These are phyloP conservation scores for Ophiothrix spiculata DNA, from an alignment of 35 echinoderm and acorn worm genomes.

Conservation along the genomic window DNA sequence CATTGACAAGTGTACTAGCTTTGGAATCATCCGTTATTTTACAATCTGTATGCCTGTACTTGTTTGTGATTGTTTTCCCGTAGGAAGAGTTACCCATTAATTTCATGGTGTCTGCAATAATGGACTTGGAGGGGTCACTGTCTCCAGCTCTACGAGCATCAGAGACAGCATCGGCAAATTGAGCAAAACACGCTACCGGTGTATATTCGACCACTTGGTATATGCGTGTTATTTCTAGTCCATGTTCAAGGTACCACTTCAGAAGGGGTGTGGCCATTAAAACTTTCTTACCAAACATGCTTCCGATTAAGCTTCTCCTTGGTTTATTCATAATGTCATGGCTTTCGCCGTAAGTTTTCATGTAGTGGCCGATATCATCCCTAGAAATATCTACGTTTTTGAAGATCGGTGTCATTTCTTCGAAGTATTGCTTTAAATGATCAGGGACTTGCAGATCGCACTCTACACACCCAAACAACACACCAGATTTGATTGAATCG, in stretches of 20 bases:
- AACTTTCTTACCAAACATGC: conserved; percentile 30
- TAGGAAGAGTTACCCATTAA: conserved; percentile 49
- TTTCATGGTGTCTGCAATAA: conserved; percentile 50
- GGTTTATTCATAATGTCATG: conserved; percentile 23
- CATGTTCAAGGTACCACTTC: conserved; percentile 38
- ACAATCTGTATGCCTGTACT: conserved; percentile 38
- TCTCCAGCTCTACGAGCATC: conserved; percentile 5
- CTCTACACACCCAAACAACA: conserved; percentile 34
- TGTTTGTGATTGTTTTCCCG: conserved; percentile 54
- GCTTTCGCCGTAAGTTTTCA: conserved; percentile 21
- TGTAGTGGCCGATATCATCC: conserved; percentile 37
- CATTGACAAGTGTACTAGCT: conserved; percentile 14
- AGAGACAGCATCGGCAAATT: conserved; percentile 41
- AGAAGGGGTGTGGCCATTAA: conserved; percentile 37
- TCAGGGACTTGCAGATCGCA: conserved; percentile 36
- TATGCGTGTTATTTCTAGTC: conserved; percentile 31
- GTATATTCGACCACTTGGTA: conserved; percentile 48
- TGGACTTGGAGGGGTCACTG: conserved; percentile 21
- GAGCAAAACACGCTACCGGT: conserved; percentile 22
- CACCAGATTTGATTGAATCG: background rate
- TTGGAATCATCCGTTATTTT: conserved; percentile 8
- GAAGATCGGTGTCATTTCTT: conserved; percentile 50
- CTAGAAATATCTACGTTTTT: conserved; percentile 29
- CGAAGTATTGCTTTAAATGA: conserved; percentile 3
- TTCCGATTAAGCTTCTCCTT: conserved; percentile 30